These are phyloP conservation scores for Cephus cinctus DNA, from an alignment of 1,140 invertebrate genomes.

Conservation along the genomic window DNA sequence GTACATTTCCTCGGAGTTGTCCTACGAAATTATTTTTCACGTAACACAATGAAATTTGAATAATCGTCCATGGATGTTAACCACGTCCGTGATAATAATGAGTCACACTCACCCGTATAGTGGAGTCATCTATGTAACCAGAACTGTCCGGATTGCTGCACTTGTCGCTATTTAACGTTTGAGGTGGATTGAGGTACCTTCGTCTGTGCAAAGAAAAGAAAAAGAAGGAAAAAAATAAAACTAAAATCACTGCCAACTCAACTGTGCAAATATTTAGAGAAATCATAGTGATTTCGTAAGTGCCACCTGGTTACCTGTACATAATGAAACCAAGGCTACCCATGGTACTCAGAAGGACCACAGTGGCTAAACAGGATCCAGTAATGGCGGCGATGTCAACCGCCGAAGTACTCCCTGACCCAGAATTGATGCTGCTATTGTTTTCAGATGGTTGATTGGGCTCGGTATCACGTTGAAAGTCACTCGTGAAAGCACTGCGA, in stretches of 20 bases:
- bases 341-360: slow-evolving; percentile 65
- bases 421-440: too few species aligned
- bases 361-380: slow-evolving; percentile 68
- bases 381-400: slow-evolving; percentile 71
- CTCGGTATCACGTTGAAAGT: slow-evolving; percentile 38
- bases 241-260: background rate
- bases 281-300: background rate
- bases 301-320: slow-evolving; percentile 54
- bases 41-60: slow-evolving; percentile 3
- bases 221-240: background rate
- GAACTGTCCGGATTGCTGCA: slow-evolving; percentile 84
- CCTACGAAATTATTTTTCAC: slow-evolving; percentile 56
- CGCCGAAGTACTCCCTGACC: slow-evolving; percentile 26
- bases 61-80: background rate
- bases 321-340: slow-evolving; percentile 72
- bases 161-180: slow-evolving; percentile 72
- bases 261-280: background rate
- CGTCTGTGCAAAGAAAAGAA: slow-evolving; percentile 48
- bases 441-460: slow-evolving; percentile 30
- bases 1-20: slow-evolving; percentile 90
- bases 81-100: too few species aligned
- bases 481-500: slow-evolving; percentile 36
- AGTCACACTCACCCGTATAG: slow-evolving; percentile 71
- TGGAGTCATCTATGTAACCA: slow-evolving; percentile 85
- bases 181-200: slow-evolving; percentile 75